phyloP scores from a whole-genome alignment of 2,797 vertebrate genomes.

The Schizothorax lantsangensis region DNA sequence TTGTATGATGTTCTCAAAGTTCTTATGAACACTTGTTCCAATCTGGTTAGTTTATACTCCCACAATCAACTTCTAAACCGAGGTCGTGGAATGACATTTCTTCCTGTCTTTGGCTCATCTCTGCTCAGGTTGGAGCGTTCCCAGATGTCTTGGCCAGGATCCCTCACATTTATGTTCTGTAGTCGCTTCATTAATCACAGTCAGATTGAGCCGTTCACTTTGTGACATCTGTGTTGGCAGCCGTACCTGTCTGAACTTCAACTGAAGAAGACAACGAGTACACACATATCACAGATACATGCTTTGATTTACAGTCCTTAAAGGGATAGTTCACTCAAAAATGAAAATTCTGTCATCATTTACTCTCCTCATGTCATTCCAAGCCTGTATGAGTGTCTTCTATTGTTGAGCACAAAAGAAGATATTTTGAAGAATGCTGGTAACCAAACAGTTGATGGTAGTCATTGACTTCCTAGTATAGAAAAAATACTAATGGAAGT shows the following conservation, averaged over 20 bases:
- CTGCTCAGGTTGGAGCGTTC: slow-evolving; percentile 30
- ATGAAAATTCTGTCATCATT: not conserved
- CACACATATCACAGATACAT: slow-evolving; percentile 20
- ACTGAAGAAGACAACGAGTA: slow-evolving; percentile 23
- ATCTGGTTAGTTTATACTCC: slow-evolving; percentile 13
- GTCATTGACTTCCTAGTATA: not conserved
- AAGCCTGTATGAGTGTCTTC: not conserved
- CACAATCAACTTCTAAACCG: not conserved
- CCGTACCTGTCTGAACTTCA: slow-evolving; percentile 25
- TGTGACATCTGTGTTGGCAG: slow-evolving; percentile 36
- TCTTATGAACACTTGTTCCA: slow-evolving; percentile 18
- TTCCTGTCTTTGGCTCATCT: slow-evolving; percentile 38
- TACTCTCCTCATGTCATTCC: not conserved
- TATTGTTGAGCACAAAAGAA: not conserved
- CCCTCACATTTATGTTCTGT: slow-evolving; percentile 49
- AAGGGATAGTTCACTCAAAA: not conserved
- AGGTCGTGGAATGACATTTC: not conserved
- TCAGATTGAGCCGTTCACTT: slow-evolving; percentile 45
- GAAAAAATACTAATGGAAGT: not conserved
- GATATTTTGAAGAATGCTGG: not conserved
- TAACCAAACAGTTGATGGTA: not conserved
- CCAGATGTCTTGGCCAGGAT: slow-evolving; percentile 29
- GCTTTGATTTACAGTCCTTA: slow-evolving; percentile 26
- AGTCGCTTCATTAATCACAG: slow-evolving; percentile 48
- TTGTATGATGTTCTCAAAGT: slow-evolving; percentile 1